Evolutionary conservation across 2,113 vertebrate genomes (phyloP).

Genomic region (Zosterops japonicus): DNA sequence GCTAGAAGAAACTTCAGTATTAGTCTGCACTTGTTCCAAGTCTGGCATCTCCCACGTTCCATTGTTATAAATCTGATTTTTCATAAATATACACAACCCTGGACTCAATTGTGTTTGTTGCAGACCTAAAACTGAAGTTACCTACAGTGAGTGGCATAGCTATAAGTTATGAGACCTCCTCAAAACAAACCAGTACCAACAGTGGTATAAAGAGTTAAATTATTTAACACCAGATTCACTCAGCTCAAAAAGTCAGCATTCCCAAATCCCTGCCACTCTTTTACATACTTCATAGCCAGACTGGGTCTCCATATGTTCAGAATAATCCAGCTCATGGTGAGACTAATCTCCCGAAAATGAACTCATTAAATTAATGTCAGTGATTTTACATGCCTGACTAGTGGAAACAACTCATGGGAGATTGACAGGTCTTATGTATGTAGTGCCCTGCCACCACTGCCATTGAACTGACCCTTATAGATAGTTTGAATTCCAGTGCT

Average conservation of each 20-base stretch:
- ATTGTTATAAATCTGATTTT: not conserved
- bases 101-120: not conserved
- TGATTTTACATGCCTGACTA: not conserved
- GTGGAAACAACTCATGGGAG: not conserved
- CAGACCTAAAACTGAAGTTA: not conserved
- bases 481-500: not conserved
- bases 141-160: not conserved
- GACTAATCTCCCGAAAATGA: slow-evolving; percentile 34
- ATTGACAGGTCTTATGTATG: not conserved
- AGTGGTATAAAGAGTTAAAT: not conserved
- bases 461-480: not conserved
- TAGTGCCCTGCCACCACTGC: not conserved
- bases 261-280: not conserved
- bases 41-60: not conserved
- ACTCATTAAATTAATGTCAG: slow-evolving; percentile 4
- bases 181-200: not conserved
- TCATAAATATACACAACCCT: not conserved
- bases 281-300: slow-evolving; percentile 26
- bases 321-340: slow-evolving; percentile 25
- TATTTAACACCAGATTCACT: not conserved
- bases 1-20: not conserved
- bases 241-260: not conserved
- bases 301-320: slow-evolving; percentile 21
- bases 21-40: not conserved
- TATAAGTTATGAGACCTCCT: not conserved